Evolutionary conservation across 1,140 invertebrate genomes (phyloP).

Genomic region (Papilio xuthus): DNA sequence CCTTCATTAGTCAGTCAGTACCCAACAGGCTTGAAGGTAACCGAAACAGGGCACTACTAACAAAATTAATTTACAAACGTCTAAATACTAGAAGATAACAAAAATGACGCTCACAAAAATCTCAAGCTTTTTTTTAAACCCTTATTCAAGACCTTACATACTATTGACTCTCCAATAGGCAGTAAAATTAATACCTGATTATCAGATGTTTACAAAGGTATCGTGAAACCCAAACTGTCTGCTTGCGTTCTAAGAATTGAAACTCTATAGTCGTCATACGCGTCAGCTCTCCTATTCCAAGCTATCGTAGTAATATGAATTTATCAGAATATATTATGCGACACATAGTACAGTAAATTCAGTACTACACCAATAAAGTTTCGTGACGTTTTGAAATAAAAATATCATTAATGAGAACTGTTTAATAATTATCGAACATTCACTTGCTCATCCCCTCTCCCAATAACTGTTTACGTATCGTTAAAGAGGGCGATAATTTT

Average conservation of each 20-base stretch:
- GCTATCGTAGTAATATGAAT: not conserved
- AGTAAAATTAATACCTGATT: not conserved
- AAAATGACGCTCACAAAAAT: not conserved
- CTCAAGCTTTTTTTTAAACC: not conserved
- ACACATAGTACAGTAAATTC: no score
- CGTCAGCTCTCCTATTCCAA: not conserved
- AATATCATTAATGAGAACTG: not conserved
- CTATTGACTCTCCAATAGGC: not conserved
- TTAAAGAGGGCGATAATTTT: conserved; percentile 11
- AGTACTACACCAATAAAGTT: no score
- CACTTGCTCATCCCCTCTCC: conserved; percentile 2
- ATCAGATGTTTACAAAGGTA: not conserved
- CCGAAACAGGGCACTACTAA: conserved; percentile 57
- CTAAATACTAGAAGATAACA: not conserved
- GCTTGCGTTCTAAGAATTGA: conserved; percentile 2
- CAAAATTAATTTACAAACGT: conserved; percentile 36
- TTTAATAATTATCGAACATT: conserved; percentile 7
- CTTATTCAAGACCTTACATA: not conserved
- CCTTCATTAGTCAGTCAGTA: conserved; percentile 63
- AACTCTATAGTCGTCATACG: not conserved
- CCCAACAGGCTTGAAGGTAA: conserved; percentile 49
- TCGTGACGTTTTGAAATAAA: not conserved
- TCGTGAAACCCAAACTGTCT: not conserved
- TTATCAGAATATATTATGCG: no score
- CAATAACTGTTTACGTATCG: conserved; percentile 1